These are phyloP conservation scores for Congeria kusceri DNA, from an alignment of 2,888 invertebrate genomes.

Conservation along the genomic window DNA sequence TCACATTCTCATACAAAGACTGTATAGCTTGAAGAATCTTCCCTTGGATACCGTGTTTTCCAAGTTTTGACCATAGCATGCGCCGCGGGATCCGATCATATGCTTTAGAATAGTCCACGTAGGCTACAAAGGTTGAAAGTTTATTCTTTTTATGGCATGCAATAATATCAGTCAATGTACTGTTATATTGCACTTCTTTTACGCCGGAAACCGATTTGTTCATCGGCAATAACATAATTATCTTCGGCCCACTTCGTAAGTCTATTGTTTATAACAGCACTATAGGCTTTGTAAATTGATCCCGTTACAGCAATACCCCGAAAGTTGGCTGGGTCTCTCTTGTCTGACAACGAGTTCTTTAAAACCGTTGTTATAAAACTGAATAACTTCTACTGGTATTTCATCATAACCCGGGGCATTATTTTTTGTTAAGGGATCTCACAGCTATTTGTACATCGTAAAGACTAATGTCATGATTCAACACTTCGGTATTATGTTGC, in stretches of 20 bases:
- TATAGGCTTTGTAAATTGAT: not conserved
- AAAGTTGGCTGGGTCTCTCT: not conserved
- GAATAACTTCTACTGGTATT: too few species aligned
- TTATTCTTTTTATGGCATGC: not conserved
- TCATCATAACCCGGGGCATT: too few species aligned
- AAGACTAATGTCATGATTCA: too few species aligned
- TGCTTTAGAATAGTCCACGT: not conserved
- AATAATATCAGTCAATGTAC: constrained; percentile 1
- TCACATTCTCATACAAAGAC: too few species aligned
- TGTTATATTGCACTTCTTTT: not conserved
- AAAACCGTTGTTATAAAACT: not conserved
- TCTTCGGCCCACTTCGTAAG: constrained; percentile 2
- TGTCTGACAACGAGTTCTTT: not conserved
- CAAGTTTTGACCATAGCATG: not conserved
- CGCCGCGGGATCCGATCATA: not conserved
- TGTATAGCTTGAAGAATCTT: not conserved
- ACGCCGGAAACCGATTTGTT: not conserved
- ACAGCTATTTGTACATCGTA: too few species aligned
- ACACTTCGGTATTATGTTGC: too few species aligned
- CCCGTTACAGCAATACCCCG: not conserved
- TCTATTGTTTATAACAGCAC: not conserved
- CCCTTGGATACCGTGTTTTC: not conserved
- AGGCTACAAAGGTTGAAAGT: not conserved
- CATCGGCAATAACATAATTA: not conserved
- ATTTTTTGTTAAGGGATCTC: too few species aligned